phyloP scores from a whole-genome alignment of 2,113 vertebrate species.

The Pao palembangensis region DNA sequence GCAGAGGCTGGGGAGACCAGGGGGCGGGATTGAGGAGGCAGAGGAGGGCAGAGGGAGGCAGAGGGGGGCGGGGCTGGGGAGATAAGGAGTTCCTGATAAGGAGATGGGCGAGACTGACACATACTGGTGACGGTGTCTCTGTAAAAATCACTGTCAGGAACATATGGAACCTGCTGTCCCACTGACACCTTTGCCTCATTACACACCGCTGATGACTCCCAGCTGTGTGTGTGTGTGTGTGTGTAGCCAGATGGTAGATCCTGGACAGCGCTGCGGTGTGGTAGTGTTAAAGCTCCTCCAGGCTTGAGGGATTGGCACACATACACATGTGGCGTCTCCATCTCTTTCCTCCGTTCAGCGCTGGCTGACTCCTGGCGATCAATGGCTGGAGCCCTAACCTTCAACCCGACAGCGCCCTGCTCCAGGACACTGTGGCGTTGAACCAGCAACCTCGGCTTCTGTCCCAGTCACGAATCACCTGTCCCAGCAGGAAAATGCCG shows the following conservation, averaged over 20 bases:
- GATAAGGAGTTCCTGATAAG: too few species aligned
- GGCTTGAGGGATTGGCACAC: constrained; percentile 53
- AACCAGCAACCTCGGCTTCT: not conserved
- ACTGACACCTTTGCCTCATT: constrained; percentile 29
- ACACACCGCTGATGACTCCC: not conserved
- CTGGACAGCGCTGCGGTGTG: constrained; percentile 26
- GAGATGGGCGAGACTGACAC: too few species aligned
- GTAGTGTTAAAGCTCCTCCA: constrained; percentile 39
- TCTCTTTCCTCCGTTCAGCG: not conserved
- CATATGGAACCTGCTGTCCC: constrained; percentile 45
- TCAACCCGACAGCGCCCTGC: too few species aligned
- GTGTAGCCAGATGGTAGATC: constrained; percentile 36
- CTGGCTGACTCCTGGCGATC: too few species aligned
- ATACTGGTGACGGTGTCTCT: too few species aligned
- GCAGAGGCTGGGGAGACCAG: not conserved
- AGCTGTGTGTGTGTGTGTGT: constrained; percentile 19
- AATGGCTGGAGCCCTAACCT: not conserved
- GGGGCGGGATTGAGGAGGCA: not conserved
- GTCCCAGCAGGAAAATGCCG: constrained; percentile 3
- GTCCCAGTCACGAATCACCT: not conserved
- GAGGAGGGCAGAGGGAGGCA: too few species aligned
- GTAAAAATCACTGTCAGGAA: constrained; percentile 17
- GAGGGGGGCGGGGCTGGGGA: too few species aligned
- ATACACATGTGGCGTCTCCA: constrained; percentile 9
- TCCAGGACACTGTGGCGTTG: too few species aligned